Base-by-base conservation (phyloP, 2,113 vertebrate genomes). In the Alexandromys fortis region DNA sequence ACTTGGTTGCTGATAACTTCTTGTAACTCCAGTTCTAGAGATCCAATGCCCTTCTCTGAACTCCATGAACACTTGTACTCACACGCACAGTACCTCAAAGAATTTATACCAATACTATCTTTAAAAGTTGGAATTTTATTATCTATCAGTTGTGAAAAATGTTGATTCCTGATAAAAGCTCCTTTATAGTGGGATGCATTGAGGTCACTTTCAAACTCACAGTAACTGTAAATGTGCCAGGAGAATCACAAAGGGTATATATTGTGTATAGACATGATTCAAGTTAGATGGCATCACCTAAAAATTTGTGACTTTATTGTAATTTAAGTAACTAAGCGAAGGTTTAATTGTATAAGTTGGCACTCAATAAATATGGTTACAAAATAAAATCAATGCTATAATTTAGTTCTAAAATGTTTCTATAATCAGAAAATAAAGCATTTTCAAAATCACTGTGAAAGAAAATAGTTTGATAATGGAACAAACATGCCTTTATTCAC, bases 261-360 rank as follows among this genome's bases (percentile, higher is more conserved):
- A 21, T 94, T 89, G 96, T 79, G 94, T 0, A 42, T 21, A 61
- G 91, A 70, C 92, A 33, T 49, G 63, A 96, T 47, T 95, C 86
- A 94, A 97, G 79, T 94, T 8, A 96, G 86, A 86, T 33, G 83
- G 24, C 68, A 97, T 76, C 70, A 90, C 52, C 52, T 95, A 86
- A 83, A 98, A 98, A 85, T 76, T 45, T 94, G 61, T 94, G 89
- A 21, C 75, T 91, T 96, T 92, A 72, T 93, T 96, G 89, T 72
- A 93, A 88, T 33, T 82, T 86, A 58, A 97, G 42, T 67, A 67
- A 45, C 2, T 75, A 96, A 97, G 68, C 30, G 82, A 87, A 3
- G 7, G 72, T n/a, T 95, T 63, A 83, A 6, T 55, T 92, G 28
- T 94, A 0, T 76, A 89, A 89, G 91, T 49, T 90, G 65, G 58